phyloP scores from a whole-genome alignment of 1,140 invertebrate species.

The Carposina sasakii region DNA sequence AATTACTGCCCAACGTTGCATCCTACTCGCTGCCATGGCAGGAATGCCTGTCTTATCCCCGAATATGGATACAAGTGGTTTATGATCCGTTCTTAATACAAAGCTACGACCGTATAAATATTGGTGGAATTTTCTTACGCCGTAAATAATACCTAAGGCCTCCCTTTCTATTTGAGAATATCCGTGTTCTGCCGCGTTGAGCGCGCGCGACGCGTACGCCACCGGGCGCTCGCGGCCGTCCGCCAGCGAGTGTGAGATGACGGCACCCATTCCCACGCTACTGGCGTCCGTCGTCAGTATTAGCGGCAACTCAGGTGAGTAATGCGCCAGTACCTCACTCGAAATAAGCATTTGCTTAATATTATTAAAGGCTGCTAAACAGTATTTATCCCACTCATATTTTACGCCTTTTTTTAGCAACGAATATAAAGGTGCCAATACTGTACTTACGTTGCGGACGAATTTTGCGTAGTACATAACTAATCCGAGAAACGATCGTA shows the following conservation, averaged over 20 bases:
- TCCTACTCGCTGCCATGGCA: background rate
- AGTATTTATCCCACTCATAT: conserved; percentile 2
- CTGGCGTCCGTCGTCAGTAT: conserved; percentile 28
- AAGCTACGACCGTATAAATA: conserved; percentile 1
- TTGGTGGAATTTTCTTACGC: conserved; percentile 14
- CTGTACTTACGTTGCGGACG: conserved; percentile 3
- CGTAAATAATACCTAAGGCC: conserved; percentile 33
- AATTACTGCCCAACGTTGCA: no score
- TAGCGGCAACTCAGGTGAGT: conserved; percentile 4
- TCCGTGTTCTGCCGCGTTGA: conserved; percentile 12
- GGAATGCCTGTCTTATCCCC: background rate
- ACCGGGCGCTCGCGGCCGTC: conserved; percentile 20
- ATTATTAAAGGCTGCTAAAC: background rate
- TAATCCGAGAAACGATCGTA: background rate
- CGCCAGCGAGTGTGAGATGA: conserved; percentile 19
- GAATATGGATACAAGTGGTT: background rate
- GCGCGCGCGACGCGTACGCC: conserved; percentile 29
- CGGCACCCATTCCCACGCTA: conserved; percentile 17
- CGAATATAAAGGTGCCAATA: conserved; percentile 15
- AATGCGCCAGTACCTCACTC: background rate
- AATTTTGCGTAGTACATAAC: background rate
- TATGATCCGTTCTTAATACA: background rate
- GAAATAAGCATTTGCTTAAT: background rate
- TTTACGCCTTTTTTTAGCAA: conserved; percentile 4
- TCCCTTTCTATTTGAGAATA: conserved; percentile 10